Conservation (phyloP, 2,113 vertebrate genomes). For the Nettapus auritus region DNA sequence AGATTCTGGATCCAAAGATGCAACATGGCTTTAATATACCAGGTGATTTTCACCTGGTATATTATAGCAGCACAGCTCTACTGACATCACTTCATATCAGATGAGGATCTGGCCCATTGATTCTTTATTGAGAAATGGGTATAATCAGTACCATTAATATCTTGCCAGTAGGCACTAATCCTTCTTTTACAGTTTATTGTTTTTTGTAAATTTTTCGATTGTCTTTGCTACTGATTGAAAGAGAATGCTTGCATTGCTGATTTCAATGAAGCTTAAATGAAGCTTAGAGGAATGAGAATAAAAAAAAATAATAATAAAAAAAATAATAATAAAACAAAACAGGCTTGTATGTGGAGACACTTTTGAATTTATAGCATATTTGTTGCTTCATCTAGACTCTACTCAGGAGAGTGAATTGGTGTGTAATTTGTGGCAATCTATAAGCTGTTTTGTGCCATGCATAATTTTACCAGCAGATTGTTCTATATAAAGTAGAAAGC, state of each 20-base stretch:
- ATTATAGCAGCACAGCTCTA: neutral
- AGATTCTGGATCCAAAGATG: neutral
- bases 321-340: neutral
- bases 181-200: neutral
- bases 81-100: neutral
- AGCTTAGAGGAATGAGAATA: neutral
- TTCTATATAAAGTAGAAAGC: neutral
- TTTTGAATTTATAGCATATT: neutral
- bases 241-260: neutral
- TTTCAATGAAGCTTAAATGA: conserved; percentile 6
- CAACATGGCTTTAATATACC: neutral
- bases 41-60: neutral
- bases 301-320: neutral
- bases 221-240: conserved; percentile 6
- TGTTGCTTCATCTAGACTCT: neutral
- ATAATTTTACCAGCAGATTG: neutral
- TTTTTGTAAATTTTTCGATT: conserved; percentile 9
- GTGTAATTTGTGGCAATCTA: neutral
- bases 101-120: neutral
- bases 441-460: neutral
- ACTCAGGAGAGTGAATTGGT: neutral
- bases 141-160: conserved; percentile 13
- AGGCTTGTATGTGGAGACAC: neutral
- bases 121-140: neutral
- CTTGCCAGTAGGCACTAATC: neutral